Base-by-base conservation (phyloP, 1,140 invertebrate species). In the Trichonephila clavata region DNA sequence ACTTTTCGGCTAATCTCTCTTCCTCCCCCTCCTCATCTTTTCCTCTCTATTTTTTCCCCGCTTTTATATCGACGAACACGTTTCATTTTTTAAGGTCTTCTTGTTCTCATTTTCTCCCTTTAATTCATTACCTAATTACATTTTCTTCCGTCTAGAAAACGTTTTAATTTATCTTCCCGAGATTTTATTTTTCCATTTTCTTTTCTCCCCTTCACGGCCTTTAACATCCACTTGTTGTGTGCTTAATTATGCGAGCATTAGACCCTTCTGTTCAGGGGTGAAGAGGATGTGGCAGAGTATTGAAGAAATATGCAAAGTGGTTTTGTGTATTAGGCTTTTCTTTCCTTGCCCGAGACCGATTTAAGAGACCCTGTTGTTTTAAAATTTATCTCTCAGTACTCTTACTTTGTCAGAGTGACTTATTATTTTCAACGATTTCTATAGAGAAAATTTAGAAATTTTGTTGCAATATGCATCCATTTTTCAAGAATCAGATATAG, bases 41-140 rank as follows among this genome's bases (percentile, higher is more conserved):
- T 68, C 83, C 60, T 18, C 57, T 39, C 43, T 68, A 61, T 59
- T 86, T 91, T 80, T 91, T 90, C 80, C 14, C 50, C 50, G 3
- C 8, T 32, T 77, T 32, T 81, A 50, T 39, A 18, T 32, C 63
- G 24, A 32, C 80, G 50, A 59, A 65, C 57, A 84, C 32, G 80
- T 50, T 86, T 84, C 50, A 32, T 92, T 92, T 86, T 71, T 71
- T 61, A n/a, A 43, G 13, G 21, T 43, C 43, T 39, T 81, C 86
- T 87, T 93, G 92, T 88, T 24, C 92, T 81, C 92, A 93, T 93
- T 93, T 93, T 93, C 92, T 88, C 71, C 92, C 43, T 86, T 93
- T 93, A 87, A 93, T 93, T 93, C 92, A 93, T 93, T 93, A 88
- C 92, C 92, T 88, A 93, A 93, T 93, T 93, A 93, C 92, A 93